Evolutionary conservation across 2,888 invertebrate species (phyloP).

Genomic region (Orthosia gothica): DNA sequence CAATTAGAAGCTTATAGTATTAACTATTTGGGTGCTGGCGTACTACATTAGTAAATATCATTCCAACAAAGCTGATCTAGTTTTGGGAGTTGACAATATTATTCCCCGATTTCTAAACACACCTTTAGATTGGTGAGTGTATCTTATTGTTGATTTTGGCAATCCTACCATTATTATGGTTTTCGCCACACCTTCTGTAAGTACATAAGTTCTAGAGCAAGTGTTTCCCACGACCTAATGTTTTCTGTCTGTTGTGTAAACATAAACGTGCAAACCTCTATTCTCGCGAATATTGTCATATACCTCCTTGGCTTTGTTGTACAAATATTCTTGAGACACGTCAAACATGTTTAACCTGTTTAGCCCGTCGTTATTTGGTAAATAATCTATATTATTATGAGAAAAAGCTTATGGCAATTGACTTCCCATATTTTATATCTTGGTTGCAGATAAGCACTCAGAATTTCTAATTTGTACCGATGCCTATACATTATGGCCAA

Average conservation of each 20-base stretch:
- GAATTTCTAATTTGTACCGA: no score
- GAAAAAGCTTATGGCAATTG: not conserved
- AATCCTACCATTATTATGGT: slow-evolving; percentile 27
- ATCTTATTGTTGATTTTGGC: slow-evolving; percentile 17
- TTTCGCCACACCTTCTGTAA: slow-evolving; percentile 27
- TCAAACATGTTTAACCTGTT: not conserved
- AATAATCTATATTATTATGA: not conserved
- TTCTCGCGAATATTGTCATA: slow-evolving; percentile 11
- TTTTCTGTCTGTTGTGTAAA: slow-evolving; percentile 44
- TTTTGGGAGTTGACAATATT: not conserved
- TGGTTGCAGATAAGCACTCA: not conserved
- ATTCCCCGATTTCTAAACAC: not conserved
- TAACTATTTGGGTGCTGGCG: not conserved
- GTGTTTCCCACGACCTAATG: slow-evolving; percentile 50
- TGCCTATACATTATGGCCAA: no score
- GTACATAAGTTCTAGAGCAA: slow-evolving; percentile 21
- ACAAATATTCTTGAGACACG: slow-evolving; percentile 18
- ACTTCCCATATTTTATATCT: no score
- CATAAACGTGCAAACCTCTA: slow-evolving; percentile 20
- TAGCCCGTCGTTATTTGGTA: not conserved
- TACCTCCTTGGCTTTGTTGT: slow-evolving; percentile 10
- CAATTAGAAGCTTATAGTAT: no score
- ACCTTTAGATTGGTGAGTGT: not conserved
- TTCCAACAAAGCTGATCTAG: no score
- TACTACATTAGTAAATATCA: no score